These are phyloP conservation scores for Pontoporia blainvillei DNA, from an alignment of 2,113 vertebrate genomes.

Conservation along the genomic window DNA sequence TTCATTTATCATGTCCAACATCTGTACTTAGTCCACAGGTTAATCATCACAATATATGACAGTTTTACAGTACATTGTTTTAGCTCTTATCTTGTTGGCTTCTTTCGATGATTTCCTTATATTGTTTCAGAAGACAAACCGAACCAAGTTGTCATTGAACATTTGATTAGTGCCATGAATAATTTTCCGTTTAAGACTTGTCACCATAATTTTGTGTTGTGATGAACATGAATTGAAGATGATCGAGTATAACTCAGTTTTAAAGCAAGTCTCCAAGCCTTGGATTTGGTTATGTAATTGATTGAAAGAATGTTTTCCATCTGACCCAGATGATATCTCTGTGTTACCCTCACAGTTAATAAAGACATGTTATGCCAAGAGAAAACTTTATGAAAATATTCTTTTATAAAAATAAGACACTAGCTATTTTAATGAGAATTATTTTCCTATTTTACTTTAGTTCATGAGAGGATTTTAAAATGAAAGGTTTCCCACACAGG, in stretches of 20 bases:
- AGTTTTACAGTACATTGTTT: neutral
- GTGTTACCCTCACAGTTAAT: neutral
- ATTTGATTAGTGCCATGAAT: neutral
- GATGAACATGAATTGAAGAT: neutral
- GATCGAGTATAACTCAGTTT: neutral
- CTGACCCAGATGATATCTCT: neutral
- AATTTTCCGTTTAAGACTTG: neutral
- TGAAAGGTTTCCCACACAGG: neutral
- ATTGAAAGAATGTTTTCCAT: neutral
- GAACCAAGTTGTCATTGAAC: neutral
- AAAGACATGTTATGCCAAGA: neutral
- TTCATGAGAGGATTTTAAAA: constrained; percentile 1
- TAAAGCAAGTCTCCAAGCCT: neutral
- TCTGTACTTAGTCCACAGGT: constrained; percentile 59
- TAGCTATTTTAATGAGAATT: neutral
- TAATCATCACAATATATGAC: constrained; percentile 57
- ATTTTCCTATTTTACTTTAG: neutral
- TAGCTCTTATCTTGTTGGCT: neutral
- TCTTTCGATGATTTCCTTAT: constrained; percentile 35
- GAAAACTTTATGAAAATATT: constrained; percentile 32
- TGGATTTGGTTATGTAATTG: neutral
- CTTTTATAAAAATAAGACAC: neutral
- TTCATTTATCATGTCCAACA: constrained; percentile 38
- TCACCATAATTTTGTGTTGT: neutral
- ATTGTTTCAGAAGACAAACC: neutral